A percentile compares a stretch with the other conserved stretches of the same genome.
These are phyloP conservation scores for Fopius arisanus DNA, from an alignment of 1,140 invertebrate genomes.

Conservation along the genomic window DNA sequence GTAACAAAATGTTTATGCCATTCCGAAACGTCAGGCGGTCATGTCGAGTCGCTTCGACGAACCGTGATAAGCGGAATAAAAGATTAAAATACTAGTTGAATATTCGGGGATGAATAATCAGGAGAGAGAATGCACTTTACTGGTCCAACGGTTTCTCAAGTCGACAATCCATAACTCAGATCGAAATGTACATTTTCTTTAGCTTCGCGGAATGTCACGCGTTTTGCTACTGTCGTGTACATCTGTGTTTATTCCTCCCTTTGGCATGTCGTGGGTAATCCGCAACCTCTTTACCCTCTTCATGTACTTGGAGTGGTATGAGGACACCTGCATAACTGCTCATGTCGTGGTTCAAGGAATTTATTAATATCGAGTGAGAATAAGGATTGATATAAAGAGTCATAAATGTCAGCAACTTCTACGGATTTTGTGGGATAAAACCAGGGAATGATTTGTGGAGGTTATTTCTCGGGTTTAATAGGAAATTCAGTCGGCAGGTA, in stretches of 20 bases:
- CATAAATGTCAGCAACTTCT: constrained; percentile 7
- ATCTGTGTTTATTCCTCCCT: background rate
- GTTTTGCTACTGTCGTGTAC: constrained; percentile 18
- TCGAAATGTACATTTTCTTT: constrained; percentile 32
- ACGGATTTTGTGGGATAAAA: background rate
- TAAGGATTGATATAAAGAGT: background rate
- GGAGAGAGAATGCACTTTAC: background rate
- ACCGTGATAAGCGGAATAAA: background rate
- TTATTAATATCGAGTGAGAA: background rate
- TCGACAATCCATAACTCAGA: constrained; percentile 35
- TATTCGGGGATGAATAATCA: background rate
- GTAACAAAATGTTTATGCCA: background rate
- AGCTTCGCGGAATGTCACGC: constrained; percentile 40
- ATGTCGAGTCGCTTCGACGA: background rate
- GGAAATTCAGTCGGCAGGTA: no score
- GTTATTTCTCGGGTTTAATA: background rate
- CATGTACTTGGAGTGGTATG: background rate
- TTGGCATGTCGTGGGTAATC: background rate
- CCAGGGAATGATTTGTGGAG: background rate
- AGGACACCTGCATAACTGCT: background rate
- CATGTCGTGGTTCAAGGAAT: background rate
- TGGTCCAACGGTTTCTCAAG: constrained; percentile 23
- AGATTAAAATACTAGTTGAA: background rate
- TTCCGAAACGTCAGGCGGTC: background rate
- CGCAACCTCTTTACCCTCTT: background rate